Conservation (phyloP, 2,113 vertebrate genomes). For the Clarias magur region DNA sequence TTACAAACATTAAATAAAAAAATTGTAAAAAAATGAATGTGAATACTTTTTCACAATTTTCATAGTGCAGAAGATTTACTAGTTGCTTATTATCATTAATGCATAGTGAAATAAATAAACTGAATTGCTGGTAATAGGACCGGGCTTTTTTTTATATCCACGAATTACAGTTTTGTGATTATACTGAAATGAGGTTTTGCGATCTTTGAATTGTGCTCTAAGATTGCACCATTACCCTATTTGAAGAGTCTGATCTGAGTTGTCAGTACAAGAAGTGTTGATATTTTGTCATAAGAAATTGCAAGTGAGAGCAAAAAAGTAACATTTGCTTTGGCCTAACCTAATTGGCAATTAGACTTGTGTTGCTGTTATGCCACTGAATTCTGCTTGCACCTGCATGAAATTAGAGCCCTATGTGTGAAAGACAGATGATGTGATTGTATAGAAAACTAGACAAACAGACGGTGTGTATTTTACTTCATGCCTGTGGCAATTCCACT, state of each 20-base stretch:
- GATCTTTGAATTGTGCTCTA: background rate
- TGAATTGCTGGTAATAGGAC: background rate
- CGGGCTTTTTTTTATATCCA: background rate
- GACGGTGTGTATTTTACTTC: constrained; percentile 17
- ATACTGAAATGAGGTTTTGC: background rate
- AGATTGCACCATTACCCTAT: background rate
- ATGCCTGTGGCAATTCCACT: constrained; percentile 43
- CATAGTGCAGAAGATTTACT: background rate
- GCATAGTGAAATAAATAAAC: background rate
- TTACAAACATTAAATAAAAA: background rate
- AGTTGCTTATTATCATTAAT: background rate
- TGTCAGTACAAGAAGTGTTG: background rate
- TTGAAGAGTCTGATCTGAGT: background rate
- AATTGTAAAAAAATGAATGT: background rate
- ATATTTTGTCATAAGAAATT: background rate
- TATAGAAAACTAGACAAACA: constrained; percentile 7
- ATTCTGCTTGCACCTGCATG: background rate
- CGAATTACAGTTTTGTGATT: background rate
- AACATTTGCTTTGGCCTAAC: background rate
- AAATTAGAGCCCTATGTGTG: background rate
- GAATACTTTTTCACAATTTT: no score
- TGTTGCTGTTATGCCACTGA: background rate
- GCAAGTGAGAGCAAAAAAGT: background rate
- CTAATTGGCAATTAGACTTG: background rate
- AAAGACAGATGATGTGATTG: constrained; percentile 3